Base-by-base conservation (phyloP, 2,888 invertebrate species). In the Papilio protenor region DNA sequence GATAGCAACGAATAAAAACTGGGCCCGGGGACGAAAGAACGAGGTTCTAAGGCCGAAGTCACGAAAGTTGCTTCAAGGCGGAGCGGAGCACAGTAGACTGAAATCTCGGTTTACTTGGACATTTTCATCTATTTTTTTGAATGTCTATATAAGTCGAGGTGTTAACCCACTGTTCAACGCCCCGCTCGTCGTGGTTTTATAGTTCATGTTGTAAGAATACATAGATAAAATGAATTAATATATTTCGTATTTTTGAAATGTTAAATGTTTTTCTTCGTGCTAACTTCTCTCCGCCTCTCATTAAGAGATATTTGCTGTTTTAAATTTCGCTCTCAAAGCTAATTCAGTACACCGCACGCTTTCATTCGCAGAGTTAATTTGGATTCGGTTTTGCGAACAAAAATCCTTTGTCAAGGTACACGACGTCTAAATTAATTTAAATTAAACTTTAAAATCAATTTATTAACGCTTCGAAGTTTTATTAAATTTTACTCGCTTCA, bases 391-490 rank as follows among this genome's bases (percentile, higher is more conserved):
- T 70, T 45, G 16, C 52, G n/a, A 75, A 45, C 75, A 52, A 71
- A 55, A 75, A 75, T 78, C 75, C 33, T 78, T 75, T 78, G 78
- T 78, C 72, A 72, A 75, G 78, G 78, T 78, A 64, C 57, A 64
- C 64, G 74, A 61, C 33, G 75, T 55, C 55, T 57, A 64, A 21
- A 78, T 78, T 78, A 78, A 78, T 75, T 78, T 57, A 72, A 75
- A 78, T 78, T 75, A 47, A 75, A 72, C 55, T 72, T 72, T 73
- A 72, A 75, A 78, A 72, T 75, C 75, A 78, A 78, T 78, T 78
- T 78, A 78, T 78, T 78, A 78, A 78, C 64, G 73, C 40, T 57
- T 66, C 78, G 55, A 78, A 78, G 72, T 78, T 78, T 78, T 78
- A 75, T 78, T 78, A 75, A 78, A 75, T 78, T 78, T 64, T 55